Base-by-base conservation (phyloP, 2,797 vertebrate genomes). In the Orestias chungarensis region DNA sequence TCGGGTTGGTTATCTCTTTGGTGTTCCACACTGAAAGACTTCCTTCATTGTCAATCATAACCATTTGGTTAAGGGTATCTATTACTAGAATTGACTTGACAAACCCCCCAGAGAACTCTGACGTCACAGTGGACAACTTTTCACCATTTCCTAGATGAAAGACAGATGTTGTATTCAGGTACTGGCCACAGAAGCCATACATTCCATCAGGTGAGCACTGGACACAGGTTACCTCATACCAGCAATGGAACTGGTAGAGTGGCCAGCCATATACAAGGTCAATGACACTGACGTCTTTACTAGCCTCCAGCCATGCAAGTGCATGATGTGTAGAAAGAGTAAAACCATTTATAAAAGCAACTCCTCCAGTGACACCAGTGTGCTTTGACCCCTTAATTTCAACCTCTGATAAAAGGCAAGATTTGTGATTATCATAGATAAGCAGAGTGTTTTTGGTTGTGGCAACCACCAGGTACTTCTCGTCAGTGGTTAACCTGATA, bases 211-310 rank as follows among this genome's bases (percentile, higher is more conserved):
- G 96, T 43, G 98, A 99, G 85, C 97, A 99, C 88, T 97, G 97
- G 79, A 99, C 96, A 61, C 97, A 99, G 12, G 98, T 99, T 73
- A 99, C 97, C 88, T 99, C 98, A 0, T 99, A 99, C 98, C 98
- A 99, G 91, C 98, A 99, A 83, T 99, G 98, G 88, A 99, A 99
- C 83, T 98, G 97, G 92, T 99, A 98, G 57, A 99, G 95, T 17
- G 98, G 98, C 98, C 98, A 99, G 1, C 98, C 97, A 0, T 99
- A 99, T 35, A 97, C 94, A 54, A 99, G 91, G 82, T 99, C 98
- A 46, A 99, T 99, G 64, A 99, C 97, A 17, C 96, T 98, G 80
- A 99, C 96, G 1, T 98, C 96, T 93, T 98, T 99, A 89, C 98
- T 99, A 78, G 97, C 97, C 85, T 99, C 98, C 29, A 99, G 94